Evolutionary conservation across 2,113 vertebrate species (phyloP).

Genomic region (Mobula hypostoma): DNA sequence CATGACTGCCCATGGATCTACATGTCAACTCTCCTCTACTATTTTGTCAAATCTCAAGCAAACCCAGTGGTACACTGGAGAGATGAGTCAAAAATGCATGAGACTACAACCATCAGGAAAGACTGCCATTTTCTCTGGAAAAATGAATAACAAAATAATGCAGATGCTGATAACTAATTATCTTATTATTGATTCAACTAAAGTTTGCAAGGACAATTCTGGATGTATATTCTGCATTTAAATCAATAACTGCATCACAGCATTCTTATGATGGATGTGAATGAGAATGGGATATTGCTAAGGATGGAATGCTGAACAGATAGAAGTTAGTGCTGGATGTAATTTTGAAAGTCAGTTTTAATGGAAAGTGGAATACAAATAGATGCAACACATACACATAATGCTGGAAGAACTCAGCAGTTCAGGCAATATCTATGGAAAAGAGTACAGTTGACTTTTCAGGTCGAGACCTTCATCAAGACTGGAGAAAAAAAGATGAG

Average conservation of each 20-base stretch:
- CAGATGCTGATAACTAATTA: not conserved
- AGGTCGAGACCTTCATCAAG: too few relatives aligned
- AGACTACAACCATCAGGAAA: too few relatives aligned
- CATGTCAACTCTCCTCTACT: not conserved
- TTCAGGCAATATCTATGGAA: too few relatives aligned
- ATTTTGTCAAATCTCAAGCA: too few relatives aligned
- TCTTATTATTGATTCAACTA: not conserved
- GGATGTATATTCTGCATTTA: not conserved
- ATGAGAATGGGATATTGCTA: not conserved
- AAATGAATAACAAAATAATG: not conserved
- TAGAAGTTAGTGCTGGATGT: not conserved
- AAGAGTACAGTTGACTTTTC: too few relatives aligned
- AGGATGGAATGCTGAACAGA: not conserved
- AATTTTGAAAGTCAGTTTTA: not conserved
- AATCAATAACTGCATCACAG: not conserved
- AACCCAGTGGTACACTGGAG: too few relatives aligned
- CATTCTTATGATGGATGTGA: too few relatives aligned
- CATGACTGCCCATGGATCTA: not conserved
- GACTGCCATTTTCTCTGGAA: not conserved
- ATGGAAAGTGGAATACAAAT: not conserved
- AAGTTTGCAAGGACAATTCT: not conserved
- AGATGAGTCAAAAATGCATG: too few relatives aligned
- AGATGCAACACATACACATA: too few relatives aligned
- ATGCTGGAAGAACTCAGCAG: too few relatives aligned
- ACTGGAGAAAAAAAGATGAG: too few relatives aligned